Evolutionary conservation across 2,113 vertebrate species (phyloP).

Genomic region (Typhlomys cinereus): DNA sequence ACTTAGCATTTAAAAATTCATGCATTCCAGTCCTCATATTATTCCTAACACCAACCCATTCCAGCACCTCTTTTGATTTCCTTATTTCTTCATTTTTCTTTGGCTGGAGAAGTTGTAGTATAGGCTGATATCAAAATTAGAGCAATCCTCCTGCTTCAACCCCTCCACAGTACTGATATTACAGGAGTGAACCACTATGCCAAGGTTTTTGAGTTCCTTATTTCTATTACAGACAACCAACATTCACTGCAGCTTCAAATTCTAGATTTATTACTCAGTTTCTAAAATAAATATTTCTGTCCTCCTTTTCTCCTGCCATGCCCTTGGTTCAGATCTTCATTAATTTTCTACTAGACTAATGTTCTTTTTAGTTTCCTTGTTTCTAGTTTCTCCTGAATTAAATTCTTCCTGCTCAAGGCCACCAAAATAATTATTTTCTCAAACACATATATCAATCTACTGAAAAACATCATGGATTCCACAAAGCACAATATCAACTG

Average conservation of each 20-base stretch:
- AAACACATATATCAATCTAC: constrained; percentile 13
- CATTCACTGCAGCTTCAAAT: not conserved
- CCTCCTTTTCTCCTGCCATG: not conserved
- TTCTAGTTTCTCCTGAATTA: constrained; percentile 15
- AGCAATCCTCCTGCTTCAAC: not conserved
- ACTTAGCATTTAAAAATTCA: not conserved
- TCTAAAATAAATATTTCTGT: constrained; percentile 35
- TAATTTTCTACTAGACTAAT: constrained; percentile 46
- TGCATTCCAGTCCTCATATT: not conserved
- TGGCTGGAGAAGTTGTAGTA: not conserved
- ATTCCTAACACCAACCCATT: not conserved
- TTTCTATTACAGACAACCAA: not conserved
- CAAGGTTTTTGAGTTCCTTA: not conserved
- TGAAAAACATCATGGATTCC: not conserved
- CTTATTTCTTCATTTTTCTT: not conserved
- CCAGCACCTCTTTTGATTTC: constrained; percentile 18
- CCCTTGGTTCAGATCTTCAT: constrained; percentile 14
- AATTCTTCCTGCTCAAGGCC: constrained; percentile 31
- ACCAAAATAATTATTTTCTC: constrained; percentile 23
- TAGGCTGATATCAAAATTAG: not conserved
- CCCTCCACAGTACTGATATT: not conserved
- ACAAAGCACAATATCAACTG: constrained; percentile 10
- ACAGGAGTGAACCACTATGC: not conserved
- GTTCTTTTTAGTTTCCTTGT: not conserved
- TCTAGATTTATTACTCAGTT: constrained; percentile 41